These are phyloP conservation scores for Crypturellus tataupa DNA, from an alignment of 2,797 vertebrate species.

Conservation along the genomic window DNA sequence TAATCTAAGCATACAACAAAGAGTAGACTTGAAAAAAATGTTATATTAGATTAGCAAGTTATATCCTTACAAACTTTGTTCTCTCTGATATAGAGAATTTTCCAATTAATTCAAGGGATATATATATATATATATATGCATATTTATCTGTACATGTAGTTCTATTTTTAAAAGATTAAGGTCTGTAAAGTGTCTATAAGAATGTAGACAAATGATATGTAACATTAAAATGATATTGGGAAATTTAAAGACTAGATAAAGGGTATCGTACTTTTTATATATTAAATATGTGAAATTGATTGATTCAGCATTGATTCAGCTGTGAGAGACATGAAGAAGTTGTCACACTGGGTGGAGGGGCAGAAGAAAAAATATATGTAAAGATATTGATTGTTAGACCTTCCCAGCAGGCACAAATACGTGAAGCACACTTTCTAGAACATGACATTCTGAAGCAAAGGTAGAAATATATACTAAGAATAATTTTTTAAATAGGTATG, in stretches of 20 bases:
- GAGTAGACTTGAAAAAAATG: accelerated
- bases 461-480: not conserved
- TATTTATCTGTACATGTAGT: too few relatives aligned
- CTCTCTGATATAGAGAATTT: not conserved
- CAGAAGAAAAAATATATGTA: accelerated
- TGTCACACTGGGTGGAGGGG: accelerated
- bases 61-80: not conserved
- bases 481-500: not conserved
- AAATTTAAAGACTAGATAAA: not conserved
- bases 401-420: not conserved
- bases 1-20: not conserved
- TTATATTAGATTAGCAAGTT: not conserved
- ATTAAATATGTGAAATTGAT: not conserved
- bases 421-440: not conserved
- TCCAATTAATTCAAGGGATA: not conserved
- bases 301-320: not conserved
- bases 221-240: not conserved
- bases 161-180: not conserved
- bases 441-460: not conserved
- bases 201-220: not conserved
- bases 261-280: not conserved
- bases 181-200: not conserved
- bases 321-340: not conserved
- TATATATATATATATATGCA: not conserved
- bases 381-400: not conserved